A percentile compares a stretch with the other conserved stretches of the same genome.
These are phyloP conservation scores for Austrolebias charrua DNA, from an alignment of 2,797 vertebrate species.

Conservation along the genomic window DNA sequence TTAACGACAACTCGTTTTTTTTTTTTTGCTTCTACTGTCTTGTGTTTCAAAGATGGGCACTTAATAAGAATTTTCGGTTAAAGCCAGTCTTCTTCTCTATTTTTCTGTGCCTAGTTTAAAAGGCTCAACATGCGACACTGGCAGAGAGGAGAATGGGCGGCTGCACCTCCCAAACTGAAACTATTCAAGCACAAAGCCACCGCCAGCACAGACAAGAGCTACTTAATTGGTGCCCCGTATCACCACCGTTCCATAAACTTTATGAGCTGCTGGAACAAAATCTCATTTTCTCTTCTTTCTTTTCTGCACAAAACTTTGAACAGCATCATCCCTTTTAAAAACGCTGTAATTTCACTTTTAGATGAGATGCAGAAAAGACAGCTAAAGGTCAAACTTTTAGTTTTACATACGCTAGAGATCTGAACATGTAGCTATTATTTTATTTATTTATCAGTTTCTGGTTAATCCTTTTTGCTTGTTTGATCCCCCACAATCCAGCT, in stretches of 20 bases:
- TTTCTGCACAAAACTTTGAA: conserved; percentile 23
- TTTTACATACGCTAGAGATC: too few relatives aligned
- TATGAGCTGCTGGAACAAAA: conserved; percentile 53
- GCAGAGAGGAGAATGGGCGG: conserved; percentile 35
- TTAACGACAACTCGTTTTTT: conserved; percentile 12
- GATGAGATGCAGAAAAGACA: conserved; percentile 1
- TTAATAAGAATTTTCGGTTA: conserved; percentile 8
- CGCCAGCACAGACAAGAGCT: conserved; percentile 41
- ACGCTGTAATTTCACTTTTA: not conserved
- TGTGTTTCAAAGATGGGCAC: conserved; percentile 8
- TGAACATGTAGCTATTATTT: too few relatives aligned
- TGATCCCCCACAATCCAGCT: too few relatives aligned
- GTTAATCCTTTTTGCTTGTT: too few relatives aligned
- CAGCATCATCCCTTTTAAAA: not conserved
- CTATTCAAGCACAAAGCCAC: conserved; percentile 42
- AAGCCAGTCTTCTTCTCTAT: conserved; percentile 18
- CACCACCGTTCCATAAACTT: conserved; percentile 46
- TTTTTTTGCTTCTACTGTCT: conserved; percentile 5
- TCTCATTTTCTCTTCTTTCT: conserved; percentile 15
- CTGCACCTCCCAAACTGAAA: conserved; percentile 52
- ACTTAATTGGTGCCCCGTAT: conserved; percentile 67
- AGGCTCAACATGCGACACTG: conserved; percentile 34
- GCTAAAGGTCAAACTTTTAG: not conserved
- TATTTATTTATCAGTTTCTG: too few relatives aligned
- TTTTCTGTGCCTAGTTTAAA: conserved; percentile 41